These are phyloP conservation scores for Abscondita cerata DNA, from an alignment of 2,888 invertebrate genomes.

Conservation along the genomic window DNA sequence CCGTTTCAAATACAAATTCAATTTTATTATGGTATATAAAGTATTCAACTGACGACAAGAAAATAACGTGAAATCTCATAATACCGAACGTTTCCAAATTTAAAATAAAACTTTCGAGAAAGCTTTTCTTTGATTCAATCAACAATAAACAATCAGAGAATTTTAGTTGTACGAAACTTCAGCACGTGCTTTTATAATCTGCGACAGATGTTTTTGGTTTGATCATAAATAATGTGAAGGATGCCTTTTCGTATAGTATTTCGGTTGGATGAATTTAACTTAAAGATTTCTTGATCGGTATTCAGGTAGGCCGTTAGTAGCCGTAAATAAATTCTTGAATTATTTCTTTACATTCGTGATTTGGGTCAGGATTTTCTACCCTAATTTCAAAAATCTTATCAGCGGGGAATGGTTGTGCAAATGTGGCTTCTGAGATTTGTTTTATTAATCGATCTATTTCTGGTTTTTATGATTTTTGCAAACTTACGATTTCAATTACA, in stretches of 20 bases:
- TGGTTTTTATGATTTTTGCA: no score
- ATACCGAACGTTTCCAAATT: not conserved
- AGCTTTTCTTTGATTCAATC: constrained; percentile 14
- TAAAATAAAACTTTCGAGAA: not conserved
- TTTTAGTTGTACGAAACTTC: constrained; percentile 27
- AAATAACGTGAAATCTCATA: constrained; percentile 1
- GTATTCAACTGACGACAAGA: not conserved
- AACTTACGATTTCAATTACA: no score
- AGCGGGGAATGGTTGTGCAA: constrained; percentile 16
- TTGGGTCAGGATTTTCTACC: constrained; percentile 21
- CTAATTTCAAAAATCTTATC: constrained; percentile 25
- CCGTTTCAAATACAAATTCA: not conserved
- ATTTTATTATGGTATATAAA: not conserved
- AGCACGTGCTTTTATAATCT: constrained; percentile 43
- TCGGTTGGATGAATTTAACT: constrained; percentile 49
- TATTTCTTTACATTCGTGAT: constrained; percentile 30
- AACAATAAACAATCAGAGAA: constrained; percentile 22
- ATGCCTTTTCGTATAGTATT: constrained; percentile 50
- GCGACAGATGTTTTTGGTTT: constrained; percentile 47
- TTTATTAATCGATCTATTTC: no score
- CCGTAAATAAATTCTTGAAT: constrained; percentile 40
- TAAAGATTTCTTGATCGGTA: constrained; percentile 47
- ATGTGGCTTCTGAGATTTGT: not conserved
- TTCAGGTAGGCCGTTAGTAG: constrained; percentile 39
- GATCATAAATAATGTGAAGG: constrained; percentile 54